A percentile compares a stretch with the other conserved stretches of the same genome.
Conservation (phyloP, 2,113 vertebrate genomes). For the Procavia capensis region DNA sequence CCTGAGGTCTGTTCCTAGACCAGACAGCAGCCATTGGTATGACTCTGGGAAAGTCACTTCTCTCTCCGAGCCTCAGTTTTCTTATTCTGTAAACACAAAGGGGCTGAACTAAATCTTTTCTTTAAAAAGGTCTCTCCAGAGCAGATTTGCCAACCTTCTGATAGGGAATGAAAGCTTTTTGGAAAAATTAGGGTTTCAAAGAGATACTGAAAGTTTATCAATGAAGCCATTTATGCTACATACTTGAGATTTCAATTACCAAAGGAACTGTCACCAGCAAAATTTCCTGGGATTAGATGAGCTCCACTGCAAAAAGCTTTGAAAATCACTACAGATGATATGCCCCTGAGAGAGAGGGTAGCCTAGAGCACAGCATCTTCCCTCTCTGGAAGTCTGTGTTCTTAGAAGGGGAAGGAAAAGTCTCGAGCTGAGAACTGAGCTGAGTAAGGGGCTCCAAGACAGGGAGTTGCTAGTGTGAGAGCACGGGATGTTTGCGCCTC, state of each 20-base stretch:
- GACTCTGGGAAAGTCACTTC: neutral
- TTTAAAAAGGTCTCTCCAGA: constrained; percentile 16
- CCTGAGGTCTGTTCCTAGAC: neutral
- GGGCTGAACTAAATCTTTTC: neutral
- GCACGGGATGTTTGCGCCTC: constrained; percentile 37
- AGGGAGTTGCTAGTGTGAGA: constrained; percentile 22
- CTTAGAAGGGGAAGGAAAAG: constrained; percentile 22
- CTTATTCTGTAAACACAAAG: neutral
- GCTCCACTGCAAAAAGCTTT: neutral
- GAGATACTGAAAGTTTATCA: neutral
- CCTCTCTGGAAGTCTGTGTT: constrained; percentile 7
- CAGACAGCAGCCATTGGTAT: neutral
- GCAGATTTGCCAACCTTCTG: neutral
- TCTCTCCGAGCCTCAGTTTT: constrained; percentile 36
- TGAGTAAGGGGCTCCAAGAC: constrained; percentile 36
- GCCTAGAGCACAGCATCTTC: neutral
- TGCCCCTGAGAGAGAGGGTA: neutral
- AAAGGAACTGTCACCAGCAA: constrained; percentile 32
- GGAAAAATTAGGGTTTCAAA: neutral
- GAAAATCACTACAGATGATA: neutral
- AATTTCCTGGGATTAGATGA: constrained; percentile 26
- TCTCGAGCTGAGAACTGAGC: neutral
- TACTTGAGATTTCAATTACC: constrained; percentile 36
- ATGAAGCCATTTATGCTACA: constrained; percentile 6
- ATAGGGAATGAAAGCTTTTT: neutral